Base-by-base conservation (phyloP, 2,888 invertebrate species). In the Spialia ferax region DNA sequence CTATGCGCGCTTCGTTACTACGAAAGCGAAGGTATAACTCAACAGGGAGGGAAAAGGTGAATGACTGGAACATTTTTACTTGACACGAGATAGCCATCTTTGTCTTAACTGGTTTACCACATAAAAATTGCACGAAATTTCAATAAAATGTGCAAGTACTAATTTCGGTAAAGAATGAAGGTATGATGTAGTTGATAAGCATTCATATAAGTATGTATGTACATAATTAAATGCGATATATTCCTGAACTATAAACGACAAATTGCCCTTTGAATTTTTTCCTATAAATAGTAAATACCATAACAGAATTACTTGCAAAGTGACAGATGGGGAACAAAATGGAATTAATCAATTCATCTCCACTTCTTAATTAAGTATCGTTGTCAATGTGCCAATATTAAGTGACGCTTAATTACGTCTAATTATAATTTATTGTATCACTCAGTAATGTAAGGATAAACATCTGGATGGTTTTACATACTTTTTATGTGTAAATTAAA, bases 391-490 rank as follows among this genome's bases (percentile, higher is more conserved):
- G 60, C 32, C 50, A 52, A 35, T 52, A 62, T 52, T 35, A 62
- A 62, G 61, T 62, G 22, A 35, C 50, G 50, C 20, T 52, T 62
- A 62, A 62, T 62, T 62, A 62, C 7, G 6, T 35, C 22, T 62
- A 52, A 62, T 62, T 62, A 52, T 52, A 52, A 62, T 62, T 62
- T 62, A 50, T 62, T 62, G 26, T 45, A 11, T 26, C 32, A 48
- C 26, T 20, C 18, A 60, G 18, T 23, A 23, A 15, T 26, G 35
- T 18, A 45, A 26, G 59, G 59, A 35, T 59, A 42, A 22, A 8
- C 59, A 45, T 15, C 42, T 59, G 59, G 61, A 45, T 55, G 45
- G 13, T 8, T 62, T 56, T 61, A 66, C 23, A 52, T 62, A 68
- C 23, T 59, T 59, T 59, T 59, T 59, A 23, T 42, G 42, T 23